A percentile compares a stretch with the other conserved stretches of the same genome.
These are phyloP conservation scores for Eupithecia tripunctaria DNA, from an alignment of 2,888 invertebrate species.

Conservation along the genomic window DNA sequence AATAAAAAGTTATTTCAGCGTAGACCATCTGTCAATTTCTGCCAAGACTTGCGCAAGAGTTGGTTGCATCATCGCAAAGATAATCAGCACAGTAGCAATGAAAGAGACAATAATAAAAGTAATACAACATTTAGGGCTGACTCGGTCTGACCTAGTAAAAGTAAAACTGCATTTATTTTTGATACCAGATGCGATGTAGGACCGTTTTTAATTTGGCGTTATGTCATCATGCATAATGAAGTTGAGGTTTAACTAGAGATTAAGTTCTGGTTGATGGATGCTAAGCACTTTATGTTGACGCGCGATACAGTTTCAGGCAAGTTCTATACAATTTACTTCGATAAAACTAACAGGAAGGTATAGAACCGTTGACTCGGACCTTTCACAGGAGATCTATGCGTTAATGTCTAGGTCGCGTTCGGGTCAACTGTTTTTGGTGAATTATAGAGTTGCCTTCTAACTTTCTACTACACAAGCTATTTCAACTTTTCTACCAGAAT, in stretches of 20 bases:
- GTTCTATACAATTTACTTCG: neutral
- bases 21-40: conserved; percentile 57
- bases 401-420: neutral
- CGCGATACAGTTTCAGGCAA: neutral
- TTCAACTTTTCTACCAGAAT: neutral
- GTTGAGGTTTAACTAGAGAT: neutral
- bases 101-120: conserved; percentile 43
- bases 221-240: neutral
- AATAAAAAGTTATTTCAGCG: conserved; percentile 48
- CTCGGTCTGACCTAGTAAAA: conserved; percentile 18
- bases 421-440: neutral
- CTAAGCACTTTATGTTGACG: neutral
- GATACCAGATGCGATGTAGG: neutral
- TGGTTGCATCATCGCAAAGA: conserved; percentile 68
- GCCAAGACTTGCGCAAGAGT: conserved; percentile 67
- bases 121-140: conserved; percentile 42
- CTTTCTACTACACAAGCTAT: neutral
- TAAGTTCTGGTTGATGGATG: neutral
- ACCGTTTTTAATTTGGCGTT: neutral
- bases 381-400: neutral
- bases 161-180: neutral
- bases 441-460: neutral
- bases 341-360: neutral
- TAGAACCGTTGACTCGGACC: neutral
- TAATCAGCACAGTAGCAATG: conserved; percentile 59